Conservation (phyloP, 2,113 vertebrate species). For the Xiphophorus couchianus region DNA sequence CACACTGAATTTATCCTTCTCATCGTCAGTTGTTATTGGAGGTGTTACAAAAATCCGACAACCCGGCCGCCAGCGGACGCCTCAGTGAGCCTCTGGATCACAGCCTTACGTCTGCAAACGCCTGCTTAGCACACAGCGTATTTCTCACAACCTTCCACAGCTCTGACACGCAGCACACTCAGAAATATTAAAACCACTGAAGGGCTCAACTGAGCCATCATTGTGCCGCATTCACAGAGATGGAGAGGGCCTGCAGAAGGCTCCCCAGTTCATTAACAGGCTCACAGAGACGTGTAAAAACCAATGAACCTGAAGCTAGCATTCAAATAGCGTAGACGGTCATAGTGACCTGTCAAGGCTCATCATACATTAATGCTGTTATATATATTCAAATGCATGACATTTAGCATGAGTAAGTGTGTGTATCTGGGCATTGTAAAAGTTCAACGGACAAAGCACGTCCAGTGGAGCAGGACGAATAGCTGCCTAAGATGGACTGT, state of each 20-base stretch:
- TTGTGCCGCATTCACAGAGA: constrained; percentile 42
- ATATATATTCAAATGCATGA: background rate
- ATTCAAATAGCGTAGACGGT: background rate
- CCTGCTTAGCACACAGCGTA: constrained; percentile 31
- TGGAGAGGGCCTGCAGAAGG: background rate
- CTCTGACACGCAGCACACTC: constrained; percentile 18
- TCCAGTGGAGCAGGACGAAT: constrained; percentile 43
- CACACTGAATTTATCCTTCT: background rate
- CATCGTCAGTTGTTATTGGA: background rate
- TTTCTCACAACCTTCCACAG: constrained; percentile 37
- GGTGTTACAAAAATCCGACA: background rate
- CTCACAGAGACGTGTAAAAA: constrained; percentile 25
- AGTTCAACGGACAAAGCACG: constrained; percentile 33
- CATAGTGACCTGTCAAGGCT: background rate
- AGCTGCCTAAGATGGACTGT: constrained; percentile 27
- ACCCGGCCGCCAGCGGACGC: background rate
- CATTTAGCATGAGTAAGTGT: background rate
- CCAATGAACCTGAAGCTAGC: constrained; percentile 24
- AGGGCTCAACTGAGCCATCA: constrained; percentile 42
- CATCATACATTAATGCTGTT: background rate
- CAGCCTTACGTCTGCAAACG: constrained; percentile 22
- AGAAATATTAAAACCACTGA: constrained; percentile 7
- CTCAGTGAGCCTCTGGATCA: background rate
- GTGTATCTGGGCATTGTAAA: constrained; percentile 11
- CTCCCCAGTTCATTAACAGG: constrained; percentile 8